Percentiles rank a stretch among this genome's conserved stretches.
These are phyloP conservation scores for Drosophila sordidapex DNA, from an alignment of 2,888 invertebrate species.

Conservation along the genomic window DNA sequence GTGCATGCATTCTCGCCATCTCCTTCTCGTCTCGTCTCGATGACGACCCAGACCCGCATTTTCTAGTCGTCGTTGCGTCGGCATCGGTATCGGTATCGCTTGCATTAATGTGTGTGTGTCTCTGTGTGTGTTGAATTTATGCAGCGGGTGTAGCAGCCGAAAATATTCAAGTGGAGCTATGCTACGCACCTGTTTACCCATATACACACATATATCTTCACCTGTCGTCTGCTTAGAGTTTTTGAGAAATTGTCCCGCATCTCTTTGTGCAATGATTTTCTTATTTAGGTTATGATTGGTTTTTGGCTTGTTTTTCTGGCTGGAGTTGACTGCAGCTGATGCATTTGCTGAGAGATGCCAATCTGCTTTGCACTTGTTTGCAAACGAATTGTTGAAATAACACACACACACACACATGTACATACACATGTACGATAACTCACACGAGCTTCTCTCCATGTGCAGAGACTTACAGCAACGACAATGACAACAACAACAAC, in stretches of 20 bases:
- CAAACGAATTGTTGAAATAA: constrained; percentile 65
- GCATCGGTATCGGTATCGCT: constrained; percentile 45
- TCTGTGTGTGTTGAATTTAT: constrained; percentile 40
- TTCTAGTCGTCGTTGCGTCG: constrained; percentile 52
- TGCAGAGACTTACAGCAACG: constrained; percentile 63
- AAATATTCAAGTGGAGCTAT: constrained; percentile 58
- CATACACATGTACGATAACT: constrained; percentile 20
- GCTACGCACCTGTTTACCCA: constrained; percentile 44
- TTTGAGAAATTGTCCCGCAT: constrained; percentile 3
- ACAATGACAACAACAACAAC: constrained; percentile 43
- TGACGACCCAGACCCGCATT: constrained; percentile 80
- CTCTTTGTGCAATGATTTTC: constrained; percentile 34
- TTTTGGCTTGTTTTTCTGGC: constrained; percentile 17
- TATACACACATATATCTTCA: constrained; percentile 19
- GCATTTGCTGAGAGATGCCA: constrained; percentile 23
- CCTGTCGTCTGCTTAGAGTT: constrained; percentile 3
- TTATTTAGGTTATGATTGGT: constrained; percentile 49
- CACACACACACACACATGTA: constrained; percentile 15
- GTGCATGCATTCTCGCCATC: constrained; percentile 69
- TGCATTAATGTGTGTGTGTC: constrained; percentile 17
- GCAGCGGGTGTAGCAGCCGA: constrained; percentile 37
- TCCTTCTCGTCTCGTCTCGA: constrained; percentile 61
- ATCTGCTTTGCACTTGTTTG: constrained; percentile 51
- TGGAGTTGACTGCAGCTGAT: constrained; percentile 8
- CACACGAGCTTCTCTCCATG: constrained; percentile 46